Percentiles rank a stretch among this genome's conserved stretches.
These are phyloP conservation scores for Tetragonula clypearis DNA, from an alignment of 1,140 invertebrate genomes.

Conservation along the genomic window DNA sequence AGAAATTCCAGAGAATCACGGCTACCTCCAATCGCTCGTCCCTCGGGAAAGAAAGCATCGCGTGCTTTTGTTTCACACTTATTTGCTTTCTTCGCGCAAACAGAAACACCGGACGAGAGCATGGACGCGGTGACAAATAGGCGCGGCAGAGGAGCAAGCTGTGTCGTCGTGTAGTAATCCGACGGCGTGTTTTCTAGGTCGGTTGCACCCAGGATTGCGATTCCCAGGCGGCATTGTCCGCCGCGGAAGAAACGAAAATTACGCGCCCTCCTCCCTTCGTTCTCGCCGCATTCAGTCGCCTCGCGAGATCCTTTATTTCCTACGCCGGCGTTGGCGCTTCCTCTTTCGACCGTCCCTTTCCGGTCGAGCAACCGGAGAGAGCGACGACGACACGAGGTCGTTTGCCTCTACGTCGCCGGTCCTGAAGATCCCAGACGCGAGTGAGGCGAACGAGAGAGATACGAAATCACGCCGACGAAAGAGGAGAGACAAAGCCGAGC, in stretches of 20 bases:
- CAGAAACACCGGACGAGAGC: conserved; percentile 40
- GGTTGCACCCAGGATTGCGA: conserved; percentile 68
- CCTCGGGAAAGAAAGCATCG: neutral
- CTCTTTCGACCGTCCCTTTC: conserved; percentile 30
- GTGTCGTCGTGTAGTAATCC: conserved; percentile 63
- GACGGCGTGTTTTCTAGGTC: conserved; percentile 65
- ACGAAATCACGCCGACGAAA: neutral
- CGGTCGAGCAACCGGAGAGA: neutral
- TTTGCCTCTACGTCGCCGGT: conserved; percentile 44
- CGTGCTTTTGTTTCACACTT: conserved; percentile 37
- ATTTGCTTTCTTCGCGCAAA: conserved; percentile 23
- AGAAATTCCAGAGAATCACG: neutral
- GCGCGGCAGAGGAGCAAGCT: conserved; percentile 53
- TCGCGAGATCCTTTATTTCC: conserved; percentile 65
- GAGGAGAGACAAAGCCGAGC: neutral
- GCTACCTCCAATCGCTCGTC: neutral
- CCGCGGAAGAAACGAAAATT: conserved; percentile 72
- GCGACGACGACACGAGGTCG: conserved; percentile 17
- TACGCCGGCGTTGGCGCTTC: conserved; percentile 29
- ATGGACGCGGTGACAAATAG: conserved; percentile 54
- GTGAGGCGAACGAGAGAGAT: neutral
- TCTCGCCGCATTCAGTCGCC: neutral
- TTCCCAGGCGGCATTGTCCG: conserved; percentile 69
- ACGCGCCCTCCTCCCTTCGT: conserved; percentile 38
- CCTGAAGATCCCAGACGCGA: conserved; percentile 44